Evolutionary conservation across 2,888 invertebrate genomes (phyloP).

Genomic region (Drosophila mercatorum): DNA sequence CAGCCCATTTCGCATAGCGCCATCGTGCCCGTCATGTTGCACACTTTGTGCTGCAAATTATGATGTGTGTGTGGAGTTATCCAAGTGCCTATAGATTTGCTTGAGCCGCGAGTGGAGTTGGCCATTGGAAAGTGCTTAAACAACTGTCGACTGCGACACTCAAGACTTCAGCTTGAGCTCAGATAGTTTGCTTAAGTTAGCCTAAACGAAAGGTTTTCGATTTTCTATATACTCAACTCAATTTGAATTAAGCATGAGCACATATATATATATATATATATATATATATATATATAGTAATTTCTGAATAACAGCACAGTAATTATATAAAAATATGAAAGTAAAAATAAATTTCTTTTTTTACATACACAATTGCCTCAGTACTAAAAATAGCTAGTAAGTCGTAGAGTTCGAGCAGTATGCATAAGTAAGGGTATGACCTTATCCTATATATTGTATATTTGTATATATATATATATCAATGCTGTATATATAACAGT

Average conservation of each 20-base stretch:
- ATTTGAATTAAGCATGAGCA: neutral
- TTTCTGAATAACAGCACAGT: too few relatives aligned
- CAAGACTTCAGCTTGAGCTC: neutral
- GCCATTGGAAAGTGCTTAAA: conserved; percentile 43
- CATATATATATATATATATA: too few relatives aligned
- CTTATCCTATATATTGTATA: neutral
- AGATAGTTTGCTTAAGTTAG: neutral
- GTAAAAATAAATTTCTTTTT: neutral
- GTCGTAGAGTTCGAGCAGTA: neutral
- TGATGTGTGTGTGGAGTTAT: conserved; percentile 43
- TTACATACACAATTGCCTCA: neutral
- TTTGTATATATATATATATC: neutral
- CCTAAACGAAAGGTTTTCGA: too few relatives aligned
- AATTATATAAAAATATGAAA: neutral
- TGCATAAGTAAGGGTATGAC: neutral
- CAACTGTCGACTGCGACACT: conserved; percentile 11
- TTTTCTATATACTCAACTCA: neutral
- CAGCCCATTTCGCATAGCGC: conserved; percentile 36
- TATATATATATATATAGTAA: neutral
- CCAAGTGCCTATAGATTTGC: conserved; percentile 3
- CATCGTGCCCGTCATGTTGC: conserved; percentile 33
- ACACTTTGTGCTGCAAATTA: conserved; percentile 47
- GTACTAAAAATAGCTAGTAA: neutral
- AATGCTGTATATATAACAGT: neutral
- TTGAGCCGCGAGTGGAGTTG: neutral